phyloP scores from a whole-genome alignment of 2,113 vertebrate species.

The Lepus americanus region DNA sequence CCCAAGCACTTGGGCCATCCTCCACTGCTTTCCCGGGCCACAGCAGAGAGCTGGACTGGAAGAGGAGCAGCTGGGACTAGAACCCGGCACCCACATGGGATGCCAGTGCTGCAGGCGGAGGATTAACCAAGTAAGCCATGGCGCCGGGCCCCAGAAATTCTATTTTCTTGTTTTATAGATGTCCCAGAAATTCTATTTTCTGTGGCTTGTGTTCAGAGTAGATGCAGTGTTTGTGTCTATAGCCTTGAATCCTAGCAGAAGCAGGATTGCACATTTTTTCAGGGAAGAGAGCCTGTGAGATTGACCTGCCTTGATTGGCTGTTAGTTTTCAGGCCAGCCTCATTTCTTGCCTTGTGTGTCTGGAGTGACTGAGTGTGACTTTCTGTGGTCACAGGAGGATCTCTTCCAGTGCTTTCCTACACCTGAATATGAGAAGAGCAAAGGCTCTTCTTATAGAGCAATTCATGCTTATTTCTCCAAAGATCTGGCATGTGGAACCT shows the following conservation, averaged over 20 bases:
- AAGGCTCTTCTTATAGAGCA: neutral
- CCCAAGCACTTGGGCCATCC: no score
- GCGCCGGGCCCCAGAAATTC: no score
- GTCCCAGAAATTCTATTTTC: slow-evolving; percentile 5
- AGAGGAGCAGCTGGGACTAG: no score
- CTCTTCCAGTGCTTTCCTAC: neutral
- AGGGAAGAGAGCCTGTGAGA: neutral
- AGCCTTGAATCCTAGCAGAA: slow-evolving; percentile 63
- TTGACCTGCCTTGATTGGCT: neutral
- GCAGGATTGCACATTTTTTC: slow-evolving; percentile 38
- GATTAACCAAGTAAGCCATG: no score
- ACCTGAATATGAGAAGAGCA: neutral
- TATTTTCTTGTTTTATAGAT: slow-evolving; percentile 44
- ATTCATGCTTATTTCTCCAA: slow-evolving; percentile 31
- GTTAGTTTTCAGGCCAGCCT: neutral
- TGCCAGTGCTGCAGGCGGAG: no score
- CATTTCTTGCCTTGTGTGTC: neutral
- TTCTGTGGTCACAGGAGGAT: neutral
- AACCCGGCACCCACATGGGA: no score
- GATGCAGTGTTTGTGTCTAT: slow-evolving; percentile 54
- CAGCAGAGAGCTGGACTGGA: no score
- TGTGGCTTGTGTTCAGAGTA: slow-evolving; percentile 37
- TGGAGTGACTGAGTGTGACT: neutral
- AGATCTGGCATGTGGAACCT: neutral
- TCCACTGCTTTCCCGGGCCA: no score